Percentiles rank a stretch among this genome's conserved stretches.
These are phyloP conservation scores for Rhinoderma darwinii DNA, from an alignment of 2,113 vertebrate species.

Conservation along the genomic window DNA sequence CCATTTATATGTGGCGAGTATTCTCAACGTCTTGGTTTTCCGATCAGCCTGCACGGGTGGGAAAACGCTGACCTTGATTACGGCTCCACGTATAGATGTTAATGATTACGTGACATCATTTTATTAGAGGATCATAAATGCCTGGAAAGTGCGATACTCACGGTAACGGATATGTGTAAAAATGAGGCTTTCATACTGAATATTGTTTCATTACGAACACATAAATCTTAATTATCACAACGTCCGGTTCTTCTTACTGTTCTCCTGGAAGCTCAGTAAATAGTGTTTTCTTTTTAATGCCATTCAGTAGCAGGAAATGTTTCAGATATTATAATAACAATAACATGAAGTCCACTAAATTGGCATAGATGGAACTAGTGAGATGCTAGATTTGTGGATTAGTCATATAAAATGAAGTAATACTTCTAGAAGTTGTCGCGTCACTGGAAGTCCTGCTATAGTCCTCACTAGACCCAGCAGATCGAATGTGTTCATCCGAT, in stretches of 20 bases:
- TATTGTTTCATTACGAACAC: neutral
- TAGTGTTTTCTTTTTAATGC: neutral
- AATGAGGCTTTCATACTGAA: neutral
- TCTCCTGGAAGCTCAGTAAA: neutral
- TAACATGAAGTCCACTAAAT: neutral
- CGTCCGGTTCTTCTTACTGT: neutral
- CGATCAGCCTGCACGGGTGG: slow-evolving; percentile 32
- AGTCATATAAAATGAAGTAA: no score
- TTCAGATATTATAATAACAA: no score
- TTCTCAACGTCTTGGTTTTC: slow-evolving; percentile 31
- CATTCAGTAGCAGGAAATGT: neutral
- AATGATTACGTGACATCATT: slow-evolving; percentile 33
- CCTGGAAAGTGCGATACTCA: neutral
- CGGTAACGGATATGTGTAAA: neutral
- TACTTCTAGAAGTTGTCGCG: no score
- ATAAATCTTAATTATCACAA: neutral
- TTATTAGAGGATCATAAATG: slow-evolving; percentile 32
- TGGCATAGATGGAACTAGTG: neutral
- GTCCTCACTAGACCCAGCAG: no score
- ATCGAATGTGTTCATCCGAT: no score
- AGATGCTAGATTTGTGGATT: neutral
- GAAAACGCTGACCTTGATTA: slow-evolving; percentile 44
- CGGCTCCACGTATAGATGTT: slow-evolving; percentile 32
- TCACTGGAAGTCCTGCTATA: no score
- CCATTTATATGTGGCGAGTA: slow-evolving; percentile 32